Conservation (phyloP, 2,113 vertebrate species). For the Isurus oxyrinchus region DNA sequence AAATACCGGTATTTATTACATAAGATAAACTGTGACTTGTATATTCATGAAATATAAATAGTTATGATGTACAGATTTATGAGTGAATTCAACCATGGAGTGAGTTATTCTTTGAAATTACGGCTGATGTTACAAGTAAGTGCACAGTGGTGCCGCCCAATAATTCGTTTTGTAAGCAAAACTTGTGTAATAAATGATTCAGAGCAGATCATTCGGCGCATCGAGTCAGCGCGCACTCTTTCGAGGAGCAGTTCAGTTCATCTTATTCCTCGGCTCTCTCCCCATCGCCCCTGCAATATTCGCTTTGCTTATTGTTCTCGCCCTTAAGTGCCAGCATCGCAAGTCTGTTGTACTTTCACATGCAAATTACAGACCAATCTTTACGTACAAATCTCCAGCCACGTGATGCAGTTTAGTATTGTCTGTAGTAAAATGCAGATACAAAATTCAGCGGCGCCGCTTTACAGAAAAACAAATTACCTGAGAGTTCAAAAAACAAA, state of each 20-base stretch:
- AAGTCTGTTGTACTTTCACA: not conserved
- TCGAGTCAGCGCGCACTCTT: not conserved
- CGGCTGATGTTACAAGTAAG: not conserved
- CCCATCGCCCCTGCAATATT: not conserved
- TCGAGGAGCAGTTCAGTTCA: not conserved
- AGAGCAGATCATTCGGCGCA: not conserved
- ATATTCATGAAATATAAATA: not conserved
- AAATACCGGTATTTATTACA: not conserved
- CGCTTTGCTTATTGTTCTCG: too few relatives aligned
- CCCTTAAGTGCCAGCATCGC: not conserved
- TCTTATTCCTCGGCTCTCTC: not conserved
- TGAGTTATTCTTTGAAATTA: not conserved
- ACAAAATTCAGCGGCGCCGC: not conserved
- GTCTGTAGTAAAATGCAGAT: not conserved
- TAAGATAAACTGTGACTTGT: not conserved
- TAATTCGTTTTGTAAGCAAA: not conserved
- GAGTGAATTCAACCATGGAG: not conserved
- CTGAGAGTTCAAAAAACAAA: not conserved
- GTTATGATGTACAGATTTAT: not conserved
- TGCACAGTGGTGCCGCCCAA: not conserved
- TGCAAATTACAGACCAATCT: not conserved
- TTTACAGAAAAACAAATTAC: not conserved
- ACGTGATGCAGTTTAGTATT: not conserved
- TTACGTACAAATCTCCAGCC: not conserved
- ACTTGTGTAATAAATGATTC: not conserved